Evolutionary conservation across 2,113 vertebrate species (phyloP).

Genomic region (Limanda limanda): DNA sequence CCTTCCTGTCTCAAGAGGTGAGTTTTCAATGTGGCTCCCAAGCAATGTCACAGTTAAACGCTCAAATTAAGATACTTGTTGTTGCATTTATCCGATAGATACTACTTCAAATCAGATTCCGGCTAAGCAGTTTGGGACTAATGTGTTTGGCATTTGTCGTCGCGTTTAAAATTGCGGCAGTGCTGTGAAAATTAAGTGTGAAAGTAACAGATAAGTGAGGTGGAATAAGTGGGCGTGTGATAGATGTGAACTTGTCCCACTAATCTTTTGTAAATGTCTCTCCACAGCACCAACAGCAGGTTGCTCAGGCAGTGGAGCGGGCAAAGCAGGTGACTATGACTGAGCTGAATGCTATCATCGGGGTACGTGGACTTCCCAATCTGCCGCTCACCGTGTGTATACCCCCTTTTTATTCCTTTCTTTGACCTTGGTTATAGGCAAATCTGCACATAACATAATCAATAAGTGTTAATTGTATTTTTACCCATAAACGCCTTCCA

Average conservation of each 20-base stretch:
- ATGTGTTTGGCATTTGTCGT: slow-evolving; percentile 27
- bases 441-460: slow-evolving; percentile 67
- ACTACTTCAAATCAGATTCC: neutral
- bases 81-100: slow-evolving; percentile 17
- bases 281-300: slow-evolving; percentile 97
- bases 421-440: slow-evolving; percentile 76
- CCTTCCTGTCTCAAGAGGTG: slow-evolving; percentile 99
- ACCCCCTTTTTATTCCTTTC: slow-evolving; percentile 83
- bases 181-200: slow-evolving; percentile 37
- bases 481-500: neutral
- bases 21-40: slow-evolving; percentile 68
- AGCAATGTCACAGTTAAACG: slow-evolving; percentile 13
- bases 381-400: slow-evolving; percentile 88
- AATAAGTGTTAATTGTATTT: neutral
- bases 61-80: slow-evolving; percentile 16
- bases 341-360: slow-evolving; percentile 98
- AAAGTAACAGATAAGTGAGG: slow-evolving; percentile 38
- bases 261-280: slow-evolving; percentile 75
- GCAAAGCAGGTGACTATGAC: slow-evolving; percentile 99
- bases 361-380: slow-evolving; percentile 96
- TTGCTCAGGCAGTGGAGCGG: slow-evolving; percentile 97
- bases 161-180: slow-evolving; percentile 19
- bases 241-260: slow-evolving; percentile 24
- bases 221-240: slow-evolving; percentile 34
- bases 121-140: slow-evolving; percentile 29